A percentile compares a stretch with the other conserved stretches of the same genome.
Evolutionary conservation across 2,888 invertebrate species (phyloP).

Genomic region (Tenthredo notha): DNA sequence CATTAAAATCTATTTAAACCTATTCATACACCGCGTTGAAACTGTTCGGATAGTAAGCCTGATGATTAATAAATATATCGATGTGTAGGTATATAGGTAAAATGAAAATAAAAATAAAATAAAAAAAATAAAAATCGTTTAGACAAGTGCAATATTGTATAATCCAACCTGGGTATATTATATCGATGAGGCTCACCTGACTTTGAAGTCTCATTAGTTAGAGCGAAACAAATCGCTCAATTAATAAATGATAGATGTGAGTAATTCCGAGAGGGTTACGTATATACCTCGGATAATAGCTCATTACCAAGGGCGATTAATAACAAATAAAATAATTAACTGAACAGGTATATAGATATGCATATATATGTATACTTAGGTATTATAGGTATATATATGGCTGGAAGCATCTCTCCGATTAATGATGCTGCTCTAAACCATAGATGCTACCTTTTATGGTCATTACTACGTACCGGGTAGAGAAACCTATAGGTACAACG

Average conservation of each 20-base stretch:
- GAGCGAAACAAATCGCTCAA: conserved; percentile 67
- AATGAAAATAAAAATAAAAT: no score
- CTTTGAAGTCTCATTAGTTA: conserved; percentile 49
- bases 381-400: neutral
- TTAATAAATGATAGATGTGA: conserved; percentile 68
- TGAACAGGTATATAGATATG: neutral
- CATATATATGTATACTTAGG: neutral
- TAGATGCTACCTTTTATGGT: conserved; percentile 25
- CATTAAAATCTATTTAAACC: no score
- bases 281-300: conserved; percentile 29
- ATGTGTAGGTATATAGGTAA: neutral
- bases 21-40: neutral
- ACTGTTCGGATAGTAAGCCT: neutral
- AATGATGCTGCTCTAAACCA: neutral
- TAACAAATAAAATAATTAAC: conserved; percentile 38
- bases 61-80: neutral
- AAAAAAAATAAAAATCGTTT: neutral
- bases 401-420: neutral
- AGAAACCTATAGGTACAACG: neutral
- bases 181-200: conserved; percentile 23
- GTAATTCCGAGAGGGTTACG: conserved; percentile 60
- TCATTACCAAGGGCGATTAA: conserved; percentile 33
- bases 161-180: neutral
- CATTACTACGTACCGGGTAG: neutral
- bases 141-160: neutral